Evolutionary conservation across 2,888 invertebrate genomes (phyloP).

Genomic region (Choristoneura rosaceana): DNA sequence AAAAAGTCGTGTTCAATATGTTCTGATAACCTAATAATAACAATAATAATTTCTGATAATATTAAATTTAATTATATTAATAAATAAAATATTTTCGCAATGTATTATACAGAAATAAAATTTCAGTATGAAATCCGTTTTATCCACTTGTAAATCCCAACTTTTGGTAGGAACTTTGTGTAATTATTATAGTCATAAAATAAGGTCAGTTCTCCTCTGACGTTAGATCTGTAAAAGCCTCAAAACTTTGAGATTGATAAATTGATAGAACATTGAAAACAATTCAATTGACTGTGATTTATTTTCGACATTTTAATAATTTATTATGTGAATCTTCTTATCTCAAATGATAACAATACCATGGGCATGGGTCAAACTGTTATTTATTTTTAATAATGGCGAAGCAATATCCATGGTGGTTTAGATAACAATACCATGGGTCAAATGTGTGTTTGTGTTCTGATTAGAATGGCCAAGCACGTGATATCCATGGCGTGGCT

Average conservation of each 20-base stretch:
- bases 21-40: too few relatives aligned
- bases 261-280: background rate
- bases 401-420: background rate
- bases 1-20: too few relatives aligned
- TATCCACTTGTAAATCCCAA: too few relatives aligned
- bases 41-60: too few relatives aligned
- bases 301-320: background rate
- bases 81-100: too few relatives aligned
- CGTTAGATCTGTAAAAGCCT: background rate
- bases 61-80: too few relatives aligned
- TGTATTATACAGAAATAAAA: too few relatives aligned
- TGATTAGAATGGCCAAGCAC: constrained; percentile 3
- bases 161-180: too few relatives aligned
- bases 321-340: background rate
- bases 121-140: too few relatives aligned
- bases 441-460: background rate
- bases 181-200: too few relatives aligned
- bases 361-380: background rate
- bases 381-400: constrained; percentile 7
- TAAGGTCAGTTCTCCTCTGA: too few relatives aligned
- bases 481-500: background rate
- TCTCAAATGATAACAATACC: background rate
- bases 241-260: background rate
- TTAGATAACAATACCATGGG: background rate
- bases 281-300: background rate